These are phyloP conservation scores for Falco columbarius DNA, from an alignment of 2,797 vertebrate genomes.

Conservation along the genomic window DNA sequence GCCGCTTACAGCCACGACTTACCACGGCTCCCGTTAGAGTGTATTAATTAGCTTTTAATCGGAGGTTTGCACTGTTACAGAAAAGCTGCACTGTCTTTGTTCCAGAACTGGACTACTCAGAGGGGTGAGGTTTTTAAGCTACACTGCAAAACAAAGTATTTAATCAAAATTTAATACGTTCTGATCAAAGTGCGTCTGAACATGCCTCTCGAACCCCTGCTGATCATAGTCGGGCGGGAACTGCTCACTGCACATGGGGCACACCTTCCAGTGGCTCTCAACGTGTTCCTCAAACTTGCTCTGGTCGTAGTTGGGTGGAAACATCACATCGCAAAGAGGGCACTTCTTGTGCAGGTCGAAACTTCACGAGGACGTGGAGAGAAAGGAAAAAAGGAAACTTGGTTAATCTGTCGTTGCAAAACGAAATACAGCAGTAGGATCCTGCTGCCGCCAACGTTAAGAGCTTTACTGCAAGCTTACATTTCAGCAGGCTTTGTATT, in stretches of 20 bases:
- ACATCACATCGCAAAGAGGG: slow-evolving; percentile 94
- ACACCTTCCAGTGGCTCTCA: slow-evolving; percentile 99
- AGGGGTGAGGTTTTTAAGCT: slow-evolving; percentile 9
- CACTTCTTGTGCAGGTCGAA: slow-evolving; percentile 94
- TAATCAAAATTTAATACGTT: slow-evolving; percentile 90
- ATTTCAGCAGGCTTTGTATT: not conserved
- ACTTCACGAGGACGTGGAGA: slow-evolving; percentile 59
- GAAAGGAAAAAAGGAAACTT: not conserved
- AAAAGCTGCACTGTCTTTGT: not conserved
- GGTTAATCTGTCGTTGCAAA: not conserved
- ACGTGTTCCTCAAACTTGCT: slow-evolving; percentile 96
- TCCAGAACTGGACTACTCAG: slow-evolving; percentile 1
- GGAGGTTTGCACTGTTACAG: not conserved
- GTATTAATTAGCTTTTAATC: slow-evolving; percentile 34
- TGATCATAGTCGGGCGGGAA: slow-evolving; percentile 96
- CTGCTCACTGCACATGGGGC: slow-evolving; percentile 98
- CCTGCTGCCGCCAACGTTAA: rapidly evolving
- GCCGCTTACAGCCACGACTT: slow-evolving; percentile 25
- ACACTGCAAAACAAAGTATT: slow-evolving; percentile 44
- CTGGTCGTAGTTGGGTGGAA: slow-evolving; percentile 98
- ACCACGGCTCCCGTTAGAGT: slow-evolving; percentile 31
- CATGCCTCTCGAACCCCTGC: slow-evolving; percentile 94
- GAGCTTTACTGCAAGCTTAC: not conserved
- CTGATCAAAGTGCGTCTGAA: slow-evolving; percentile 94
- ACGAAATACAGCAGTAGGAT: not conserved